These are phyloP conservation scores for Oostethus manadensis DNA, from an alignment of 2,113 vertebrate genomes.

Conservation along the genomic window DNA sequence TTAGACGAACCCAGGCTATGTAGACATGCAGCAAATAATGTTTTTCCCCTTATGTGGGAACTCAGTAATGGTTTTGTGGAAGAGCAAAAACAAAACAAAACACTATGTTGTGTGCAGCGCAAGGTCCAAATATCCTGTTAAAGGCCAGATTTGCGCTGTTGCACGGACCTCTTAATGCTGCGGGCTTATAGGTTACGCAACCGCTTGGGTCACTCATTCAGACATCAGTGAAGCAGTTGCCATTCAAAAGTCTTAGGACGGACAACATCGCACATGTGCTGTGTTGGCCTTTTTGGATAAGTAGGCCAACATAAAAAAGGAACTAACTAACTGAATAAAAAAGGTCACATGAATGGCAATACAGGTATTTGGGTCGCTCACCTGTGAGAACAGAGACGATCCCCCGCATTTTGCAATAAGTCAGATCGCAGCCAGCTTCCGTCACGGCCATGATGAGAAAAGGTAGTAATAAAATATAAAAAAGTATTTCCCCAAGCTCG, in stretches of 20 bases:
- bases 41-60: background rate
- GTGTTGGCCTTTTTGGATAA: background rate
- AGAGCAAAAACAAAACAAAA: no score
- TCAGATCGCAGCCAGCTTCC: slow-evolving; percentile 71
- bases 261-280: background rate
- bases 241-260: slow-evolving; percentile 6
- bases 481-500: background rate
- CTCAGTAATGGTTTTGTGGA: no score
- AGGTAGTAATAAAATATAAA: background rate
- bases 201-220: slow-evolving; percentile 35
- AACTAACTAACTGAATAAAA: background rate
- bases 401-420: slow-evolving; percentile 77
- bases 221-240: slow-evolving; percentile 15
- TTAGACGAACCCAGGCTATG: background rate
- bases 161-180: slow-evolving; percentile 34
- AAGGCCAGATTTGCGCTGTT: slow-evolving; percentile 20
- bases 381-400: slow-evolving; percentile 71
- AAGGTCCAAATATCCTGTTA: slow-evolving; percentile 17
- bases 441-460: slow-evolving; percentile 67
- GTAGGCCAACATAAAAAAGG: no score
- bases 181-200: slow-evolving; percentile 59
- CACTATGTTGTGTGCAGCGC: background rate
- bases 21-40: background rate
- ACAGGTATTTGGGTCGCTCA: slow-evolving; percentile 40
- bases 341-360: background rate